A percentile compares a stretch with the other conserved stretches of the same genome.
These are phyloP conservation scores for Latrodectus geometricus DNA, from an alignment of 1,140 invertebrate species.

Conservation along the genomic window DNA sequence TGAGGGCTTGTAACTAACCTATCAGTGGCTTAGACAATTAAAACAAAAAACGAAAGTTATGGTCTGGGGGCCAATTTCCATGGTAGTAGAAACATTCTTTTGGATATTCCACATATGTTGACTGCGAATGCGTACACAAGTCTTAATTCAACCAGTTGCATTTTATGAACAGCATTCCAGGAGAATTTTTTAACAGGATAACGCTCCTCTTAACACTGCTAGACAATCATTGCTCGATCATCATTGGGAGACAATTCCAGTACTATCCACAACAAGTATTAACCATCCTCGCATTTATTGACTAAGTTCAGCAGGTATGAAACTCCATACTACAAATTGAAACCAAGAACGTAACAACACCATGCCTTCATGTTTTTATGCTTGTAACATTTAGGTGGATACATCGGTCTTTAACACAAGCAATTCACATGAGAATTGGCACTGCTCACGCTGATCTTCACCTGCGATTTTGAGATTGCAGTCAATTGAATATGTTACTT, in stretches of 20 bases:
- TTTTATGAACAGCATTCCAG: background rate
- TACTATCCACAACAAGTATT: conserved; percentile 4
- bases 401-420: background rate
- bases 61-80: background rate
- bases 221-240: background rate
- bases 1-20: background rate
- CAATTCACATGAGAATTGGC: background rate
- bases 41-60: no score
- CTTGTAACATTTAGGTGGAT: background rate
- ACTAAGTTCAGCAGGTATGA: background rate
- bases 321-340: conserved; percentile 9
- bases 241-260: background rate
- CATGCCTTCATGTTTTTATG: background rate
- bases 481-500: background rate
- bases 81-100: background rate
- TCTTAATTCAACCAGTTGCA: conserved; percentile 7
- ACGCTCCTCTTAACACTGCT: background rate
- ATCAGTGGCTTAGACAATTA: background rate
- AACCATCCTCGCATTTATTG: background rate
- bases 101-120: background rate
- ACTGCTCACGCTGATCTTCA: no score
- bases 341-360: background rate
- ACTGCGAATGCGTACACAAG: background rate
- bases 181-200: conserved; percentile 13
- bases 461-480: background rate